Base-by-base conservation (phyloP, 2,888 invertebrate species). In the Rambutsinella grinnellia region DNA sequence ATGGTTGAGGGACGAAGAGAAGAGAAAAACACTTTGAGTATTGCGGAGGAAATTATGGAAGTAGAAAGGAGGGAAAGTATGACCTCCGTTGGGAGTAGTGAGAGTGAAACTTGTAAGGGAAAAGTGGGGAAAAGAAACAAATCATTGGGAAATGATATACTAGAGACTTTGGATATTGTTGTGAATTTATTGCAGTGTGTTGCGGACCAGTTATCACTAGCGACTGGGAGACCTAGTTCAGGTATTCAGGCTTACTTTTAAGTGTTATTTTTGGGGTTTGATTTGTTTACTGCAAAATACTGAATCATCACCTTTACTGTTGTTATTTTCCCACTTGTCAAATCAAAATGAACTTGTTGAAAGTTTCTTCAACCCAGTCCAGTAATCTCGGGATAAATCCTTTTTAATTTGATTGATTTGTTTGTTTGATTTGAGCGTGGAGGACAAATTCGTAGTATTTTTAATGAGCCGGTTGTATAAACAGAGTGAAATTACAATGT, bases 341-440 rank as follows among this genome's bases (percentile, higher is more conserved):
- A 60, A 68, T 68, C 68, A 68, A 68, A 60, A 60, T 68, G 68
- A 68, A 60, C 68, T 68, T 68, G n/a, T n/a, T n/a, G 68, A 68
- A 68, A 68, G 68, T 58, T 68, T 60, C 60, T 68, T 68, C 58
- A 68, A 60, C 68, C 49, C 68, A 56, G 26, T n/a, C n/a, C n/a
- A n/a, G n/a, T n/a, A n/a, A n/a, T n/a, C n/a, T n/a, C n/a, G n/a
- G n/a, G n/a, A n/a, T n/a, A n/a, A n/a, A n/a, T n/a, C n/a, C n/a
- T n/a, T n/a, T n/a, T n/a, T n/a, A n/a, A n/a, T n/a, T n/a, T n/a
- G n/a, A n/a, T n/a, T n/a, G n/a, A n/a, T n/a, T n/a, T n/a, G n/a
- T n/a, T n/a, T n/a, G n/a, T n/a, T n/a, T n/a, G n/a, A n/a, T n/a
- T n/a, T n/a, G n/a, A n/a, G n/a, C n/a, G n/a, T n/a, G n/a, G n/a